Percentiles rank a stretch among this genome's conserved stretches.
Conservation (phyloP, 2,797 vertebrate species). For the Mycteria americana region DNA sequence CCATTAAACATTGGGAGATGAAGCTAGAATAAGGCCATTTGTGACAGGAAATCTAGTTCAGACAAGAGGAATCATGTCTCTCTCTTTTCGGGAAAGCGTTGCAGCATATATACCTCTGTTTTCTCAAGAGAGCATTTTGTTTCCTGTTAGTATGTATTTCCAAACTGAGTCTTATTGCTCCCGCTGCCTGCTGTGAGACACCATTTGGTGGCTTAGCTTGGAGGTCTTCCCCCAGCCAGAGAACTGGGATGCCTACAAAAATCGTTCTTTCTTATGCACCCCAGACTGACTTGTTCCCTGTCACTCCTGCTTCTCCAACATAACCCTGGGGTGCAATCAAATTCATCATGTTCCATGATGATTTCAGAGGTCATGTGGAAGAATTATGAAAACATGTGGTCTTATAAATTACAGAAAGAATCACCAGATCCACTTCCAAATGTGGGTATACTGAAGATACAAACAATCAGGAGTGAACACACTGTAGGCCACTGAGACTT, state of each 20-base stretch:
- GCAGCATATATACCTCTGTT: not conserved
- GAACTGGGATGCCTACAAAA: not conserved
- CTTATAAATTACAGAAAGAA: not conserved
- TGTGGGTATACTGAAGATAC: not conserved
- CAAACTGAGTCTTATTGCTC: not conserved
- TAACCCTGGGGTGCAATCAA: not conserved
- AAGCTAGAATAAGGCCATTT: not conserved
- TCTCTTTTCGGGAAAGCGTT: not conserved
- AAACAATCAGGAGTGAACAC: not conserved
- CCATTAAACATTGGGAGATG: not conserved
- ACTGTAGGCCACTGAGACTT: not conserved
- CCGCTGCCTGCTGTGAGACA: not conserved
- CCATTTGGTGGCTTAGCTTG: not conserved
- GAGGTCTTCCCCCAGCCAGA: not conserved
- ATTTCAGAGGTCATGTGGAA: not conserved
- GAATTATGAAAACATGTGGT: not conserved
- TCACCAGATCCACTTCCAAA: not conserved
- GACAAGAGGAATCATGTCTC: not conserved
- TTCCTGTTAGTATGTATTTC: not conserved
- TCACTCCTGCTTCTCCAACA: not conserved
- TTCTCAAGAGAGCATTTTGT: not conserved
- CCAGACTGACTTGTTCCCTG: not conserved
- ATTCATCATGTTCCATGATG: not conserved
- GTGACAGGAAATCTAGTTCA: not conserved
- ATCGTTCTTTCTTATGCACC: not conserved